Evolutionary conservation across 1,140 invertebrate genomes (phyloP), one percentile per base, ranked within the genome.

Genomic region (Acromyrmex echinatior): DNA sequence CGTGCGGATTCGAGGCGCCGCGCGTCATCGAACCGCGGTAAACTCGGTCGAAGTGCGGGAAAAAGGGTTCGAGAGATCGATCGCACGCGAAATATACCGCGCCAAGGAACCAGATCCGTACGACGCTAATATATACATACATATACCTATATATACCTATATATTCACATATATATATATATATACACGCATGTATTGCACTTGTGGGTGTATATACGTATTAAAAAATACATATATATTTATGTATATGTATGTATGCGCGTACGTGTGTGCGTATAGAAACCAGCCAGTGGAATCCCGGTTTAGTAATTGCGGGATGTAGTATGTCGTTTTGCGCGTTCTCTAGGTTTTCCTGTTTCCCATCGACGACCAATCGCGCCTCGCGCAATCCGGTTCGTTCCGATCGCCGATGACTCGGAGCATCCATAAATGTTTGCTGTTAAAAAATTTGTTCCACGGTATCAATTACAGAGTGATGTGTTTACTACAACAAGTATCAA

Each of bases 1-100:
- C 60, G 65, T 66, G 60, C 6, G 12, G 51, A 49, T 51, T 73
- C 6, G 70, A 84, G 80, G 80, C 80, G 80, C 80, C 56, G 70
- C 70, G 80, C 80, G 56, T 74, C 51, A 45, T 58, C 21, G 68
- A 81, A 62, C 39, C 62, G 35, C 53, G 56, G 60, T 12, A 78
- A 79, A 65, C 25, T 65, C 35, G 49, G 70, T 51, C 35, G 25
- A 63, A 78, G 28, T 31, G 35, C 28, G 9, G 80, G 62, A 51
- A 70, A 62, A 88, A 70, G 10, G 60, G 49, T 76, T 49, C 60
- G 39, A 77, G 74, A 56, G 58, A 77, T 73, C 66, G 39, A 58
- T 82, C 65, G 70, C n/a, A 12, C 31, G 70, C 31, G 39, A 62
- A 70, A 88, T 60, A 28, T 49, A 81, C 62, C 21, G 60, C 51